phyloP scores from a whole-genome alignment of 2,113 vertebrate species.

The Elephantulus edwardii region DNA sequence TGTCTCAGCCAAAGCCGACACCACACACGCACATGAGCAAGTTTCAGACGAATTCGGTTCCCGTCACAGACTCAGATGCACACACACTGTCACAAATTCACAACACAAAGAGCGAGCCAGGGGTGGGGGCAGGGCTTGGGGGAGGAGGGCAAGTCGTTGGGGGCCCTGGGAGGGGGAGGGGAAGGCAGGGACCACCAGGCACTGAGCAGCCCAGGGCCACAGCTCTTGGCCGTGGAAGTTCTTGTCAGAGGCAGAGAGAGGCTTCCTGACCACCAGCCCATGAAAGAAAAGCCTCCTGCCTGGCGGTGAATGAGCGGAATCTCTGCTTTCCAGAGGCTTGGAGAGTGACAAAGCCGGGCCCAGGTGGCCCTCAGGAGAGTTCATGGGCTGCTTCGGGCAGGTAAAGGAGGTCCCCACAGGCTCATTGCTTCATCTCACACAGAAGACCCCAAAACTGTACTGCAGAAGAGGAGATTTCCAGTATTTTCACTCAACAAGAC shows the following conservation, averaged over 20 bases:
- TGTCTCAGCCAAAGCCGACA: conserved; percentile 43
- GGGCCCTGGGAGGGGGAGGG: not conserved
- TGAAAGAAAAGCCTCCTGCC: conserved; percentile 19
- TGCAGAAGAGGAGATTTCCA: not conserved
- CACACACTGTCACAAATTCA: conserved; percentile 47
- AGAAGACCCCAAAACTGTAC: conserved; percentile 38
- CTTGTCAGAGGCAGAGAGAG: conserved; percentile 4
- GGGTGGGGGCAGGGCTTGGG: not conserved
- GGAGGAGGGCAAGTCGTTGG: conserved; percentile 31
- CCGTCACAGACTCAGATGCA: conserved; percentile 53
- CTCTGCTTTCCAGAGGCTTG: conserved; percentile 44
- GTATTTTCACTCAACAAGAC: conserved; percentile 7
- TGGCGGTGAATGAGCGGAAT: not conserved
- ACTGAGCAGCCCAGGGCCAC: no score
- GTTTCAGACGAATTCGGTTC: conserved; percentile 22
- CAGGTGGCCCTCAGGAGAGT: no score
- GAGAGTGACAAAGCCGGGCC: no score
- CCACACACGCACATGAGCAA: conserved; percentile 53
- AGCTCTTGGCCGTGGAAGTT: conserved; percentile 51
- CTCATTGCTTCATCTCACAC: conserved; percentile 40
- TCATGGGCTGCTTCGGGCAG: no score
- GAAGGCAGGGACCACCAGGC: conserved; percentile 27
- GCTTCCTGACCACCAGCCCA: conserved; percentile 13
- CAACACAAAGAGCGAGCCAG: no score
- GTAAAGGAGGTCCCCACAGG: not conserved